Evolutionary conservation across 1,140 invertebrate species (phyloP), one percentile per base, ranked within the genome.

Genomic region (Telenomus remus): DNA sequence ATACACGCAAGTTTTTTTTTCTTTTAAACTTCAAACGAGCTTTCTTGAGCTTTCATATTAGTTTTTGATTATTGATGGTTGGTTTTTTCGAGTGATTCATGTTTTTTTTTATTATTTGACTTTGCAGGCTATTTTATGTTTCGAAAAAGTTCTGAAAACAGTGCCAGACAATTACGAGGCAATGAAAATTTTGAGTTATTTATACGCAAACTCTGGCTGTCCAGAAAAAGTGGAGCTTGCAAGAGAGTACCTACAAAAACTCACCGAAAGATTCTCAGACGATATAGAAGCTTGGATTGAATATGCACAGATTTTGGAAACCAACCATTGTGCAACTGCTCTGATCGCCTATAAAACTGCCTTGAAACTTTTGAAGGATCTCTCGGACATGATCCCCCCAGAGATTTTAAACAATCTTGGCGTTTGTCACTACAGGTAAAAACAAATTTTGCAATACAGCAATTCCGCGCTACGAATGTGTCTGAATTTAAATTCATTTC

Each of bases 201-300:
- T 99, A 0, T 99, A 99, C 86, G 97, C 97, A 0, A 95, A 94
- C 81, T 97, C 96, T 0, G 91, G 89, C 57, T 98, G 93, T 68
- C 95, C 94, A 85, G 94, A 94, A 0, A 98, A 98, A 12, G 1
- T 96, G 33, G 96, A 98, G 76, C 94, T 96, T 70, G 97, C 97
- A 0, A 95, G 95, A 85, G 94, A 93, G 79, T 95, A 97, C 86
- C 86, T 96, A 7, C 94, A 95, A 81, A 97, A 96, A 87, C 94
- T 99, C 7, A 98, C 97, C 0, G 96, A 99, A 84, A 95, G 98
- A 85, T 97, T 97, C 86, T 96, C 97, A 0, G 97, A 99, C 81
- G 98, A 99, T 88, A 95, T 99, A 1, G 98, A 99, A 86, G 98
- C 97, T 0, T 99, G 98, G 96, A 99, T 99, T 75, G 98, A 99